Evolutionary conservation across 2,113 vertebrate species (phyloP).

Genomic region (Circaetus cinerascens): DNA sequence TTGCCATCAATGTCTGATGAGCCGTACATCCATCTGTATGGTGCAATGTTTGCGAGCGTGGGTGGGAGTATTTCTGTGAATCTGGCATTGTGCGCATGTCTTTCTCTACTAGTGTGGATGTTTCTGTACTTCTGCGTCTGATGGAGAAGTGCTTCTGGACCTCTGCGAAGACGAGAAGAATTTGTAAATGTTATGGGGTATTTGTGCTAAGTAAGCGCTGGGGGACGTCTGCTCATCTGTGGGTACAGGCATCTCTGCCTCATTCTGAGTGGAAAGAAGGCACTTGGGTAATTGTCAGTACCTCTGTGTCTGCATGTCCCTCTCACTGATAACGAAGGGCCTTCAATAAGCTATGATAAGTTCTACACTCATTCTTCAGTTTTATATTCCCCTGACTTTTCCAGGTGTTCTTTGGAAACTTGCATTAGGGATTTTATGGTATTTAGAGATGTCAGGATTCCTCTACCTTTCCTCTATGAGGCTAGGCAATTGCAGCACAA

Average conservation of each 20-base stretch:
- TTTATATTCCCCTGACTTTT: not conserved
- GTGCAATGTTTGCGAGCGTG: not conserved
- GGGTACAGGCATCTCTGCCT: not conserved
- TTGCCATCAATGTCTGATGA: not conserved
- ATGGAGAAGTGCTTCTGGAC: not conserved
- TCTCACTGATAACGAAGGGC: not conserved
- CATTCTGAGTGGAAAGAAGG: not conserved
- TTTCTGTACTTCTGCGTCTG: not conserved
- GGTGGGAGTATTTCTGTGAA: not conserved
- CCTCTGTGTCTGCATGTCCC: not conserved
- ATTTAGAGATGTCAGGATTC: not conserved
- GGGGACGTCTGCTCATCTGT: rapidly evolving
- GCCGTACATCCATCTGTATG: too few relatives aligned
- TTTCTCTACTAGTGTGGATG: not conserved
- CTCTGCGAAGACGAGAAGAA: not conserved
- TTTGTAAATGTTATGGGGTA: not conserved
- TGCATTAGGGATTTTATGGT: not conserved
- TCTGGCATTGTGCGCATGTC: rapidly evolving
- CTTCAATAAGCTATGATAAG: not conserved
- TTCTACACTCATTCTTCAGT: not conserved
- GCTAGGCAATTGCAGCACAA: not conserved
- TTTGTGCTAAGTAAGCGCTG: not conserved
- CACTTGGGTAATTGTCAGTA: not conserved
- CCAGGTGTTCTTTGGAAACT: not conserved
- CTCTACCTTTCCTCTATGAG: not conserved